Base-by-base conservation (phyloP, 1,140 invertebrate species). In the Micrasema minimum region DNA sequence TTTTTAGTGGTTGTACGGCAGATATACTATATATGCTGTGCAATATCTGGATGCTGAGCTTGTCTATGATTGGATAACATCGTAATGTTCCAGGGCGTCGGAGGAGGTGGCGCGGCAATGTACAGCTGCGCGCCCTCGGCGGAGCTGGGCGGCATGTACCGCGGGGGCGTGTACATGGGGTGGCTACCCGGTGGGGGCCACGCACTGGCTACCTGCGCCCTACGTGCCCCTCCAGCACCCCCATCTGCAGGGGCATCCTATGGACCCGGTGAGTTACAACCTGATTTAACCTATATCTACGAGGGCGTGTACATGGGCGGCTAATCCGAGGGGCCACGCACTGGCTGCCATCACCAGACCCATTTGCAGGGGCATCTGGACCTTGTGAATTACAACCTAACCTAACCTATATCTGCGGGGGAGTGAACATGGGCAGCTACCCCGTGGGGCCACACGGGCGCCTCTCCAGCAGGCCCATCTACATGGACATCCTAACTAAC, bases 401-500 rank as follows among this genome's bases (percentile, higher is more conserved):
- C n/a, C n/a, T n/a, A n/a, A n/a, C n/a, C n/a, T n/a, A n/a, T n/a
- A n/a, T n/a, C n/a, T n/a, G n/a, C n/a, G n/a, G n/a, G n/a, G n/a
- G n/a, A n/a, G n/a, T 75, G 12, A 72, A 75, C 48, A 22, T 71
- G 20, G 69, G 72, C 20, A 66, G 69, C 5, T 81, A 81, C 78
- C 80, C 80, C 71, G 77, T 79, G 5, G 77, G 78, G 11, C 68
- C 74, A 18, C 79, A 81, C 64, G 80, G 81, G 77, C 81, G 81
- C 45, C 77, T 82, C 37, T 78, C 83, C 11, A 80, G 68, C 81
- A 80, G 26, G 80, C 79, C 67, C 78, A 80, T 55, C 72, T 82
- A 1, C 77, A 80, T n/a, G 76, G 80, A 18, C 82, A 82, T 69
- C 80, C 79, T 74, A 81, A 84, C 67, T 82, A 85, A 72, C 78